Evolutionary conservation across 2,113 vertebrate genomes (phyloP).

Genomic region (Mesitornis unicolor): DNA sequence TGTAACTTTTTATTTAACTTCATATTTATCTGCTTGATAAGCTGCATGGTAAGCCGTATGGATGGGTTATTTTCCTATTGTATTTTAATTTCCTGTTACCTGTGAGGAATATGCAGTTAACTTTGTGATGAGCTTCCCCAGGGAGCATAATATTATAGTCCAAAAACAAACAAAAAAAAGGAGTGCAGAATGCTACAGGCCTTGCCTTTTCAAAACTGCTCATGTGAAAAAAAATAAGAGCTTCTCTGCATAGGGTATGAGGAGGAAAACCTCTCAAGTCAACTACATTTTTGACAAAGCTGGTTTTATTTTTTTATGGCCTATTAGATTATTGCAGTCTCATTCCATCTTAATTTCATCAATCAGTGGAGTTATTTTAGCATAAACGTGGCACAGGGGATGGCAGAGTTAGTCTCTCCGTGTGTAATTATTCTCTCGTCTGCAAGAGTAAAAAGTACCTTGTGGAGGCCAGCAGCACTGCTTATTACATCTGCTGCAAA

Average conservation of each 20-base stretch:
- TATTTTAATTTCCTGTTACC: slow-evolving; percentile 1
- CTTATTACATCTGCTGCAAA: background rate
- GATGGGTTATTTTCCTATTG: background rate
- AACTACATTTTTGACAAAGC: background rate
- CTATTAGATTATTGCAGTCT: background rate
- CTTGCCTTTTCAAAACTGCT: background rate
- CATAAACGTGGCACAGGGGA: background rate
- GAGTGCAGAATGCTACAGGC: background rate
- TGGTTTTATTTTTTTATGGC: background rate
- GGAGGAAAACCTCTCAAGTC: background rate
- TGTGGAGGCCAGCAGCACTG: background rate
- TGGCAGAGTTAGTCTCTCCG: background rate
- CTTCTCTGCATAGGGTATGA: background rate
- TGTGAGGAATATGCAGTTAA: background rate
- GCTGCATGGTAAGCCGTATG: background rate
- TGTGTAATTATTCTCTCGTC: background rate
- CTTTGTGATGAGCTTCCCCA: background rate
- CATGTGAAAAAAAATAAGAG: background rate
- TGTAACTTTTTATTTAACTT: background rate
- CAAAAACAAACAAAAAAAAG: background rate
- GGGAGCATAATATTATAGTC: background rate
- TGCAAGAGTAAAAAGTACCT: background rate
- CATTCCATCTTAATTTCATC: background rate
- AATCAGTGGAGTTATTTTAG: background rate
- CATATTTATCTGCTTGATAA: background rate